A percentile compares a stretch with the other conserved stretches of the same genome.
These are phyloP conservation scores for Ochotona curzoniae DNA, from an alignment of 2,113 vertebrate species.

Conservation along the genomic window DNA sequence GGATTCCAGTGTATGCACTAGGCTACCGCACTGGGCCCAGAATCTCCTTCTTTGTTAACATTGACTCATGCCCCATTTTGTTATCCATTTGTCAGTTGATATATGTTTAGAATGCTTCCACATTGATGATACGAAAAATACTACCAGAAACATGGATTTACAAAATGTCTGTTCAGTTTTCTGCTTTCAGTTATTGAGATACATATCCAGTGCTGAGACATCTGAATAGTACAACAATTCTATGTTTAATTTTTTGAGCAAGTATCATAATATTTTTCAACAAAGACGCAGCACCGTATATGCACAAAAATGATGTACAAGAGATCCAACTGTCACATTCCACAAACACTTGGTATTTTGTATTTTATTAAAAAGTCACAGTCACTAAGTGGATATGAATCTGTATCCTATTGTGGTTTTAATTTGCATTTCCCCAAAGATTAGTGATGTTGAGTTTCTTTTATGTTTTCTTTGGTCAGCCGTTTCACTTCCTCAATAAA, in stretches of 20 bases:
- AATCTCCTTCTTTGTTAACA: background rate
- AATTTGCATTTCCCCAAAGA: background rate
- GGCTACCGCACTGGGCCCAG: too few relatives aligned
- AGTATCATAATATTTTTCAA: background rate
- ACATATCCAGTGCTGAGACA: background rate
- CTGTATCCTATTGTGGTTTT: background rate
- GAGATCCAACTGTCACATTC: background rate
- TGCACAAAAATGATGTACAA: background rate
- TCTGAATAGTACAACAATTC: background rate
- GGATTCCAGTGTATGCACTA: too few relatives aligned
- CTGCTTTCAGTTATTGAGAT: constrained; percentile 1
- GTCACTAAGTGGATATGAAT: background rate
- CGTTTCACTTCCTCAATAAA: background rate
- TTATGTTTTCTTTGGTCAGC: background rate
- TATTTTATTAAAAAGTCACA: background rate
- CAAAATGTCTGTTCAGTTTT: background rate
- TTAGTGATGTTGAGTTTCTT: background rate
- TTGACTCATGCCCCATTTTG: background rate
- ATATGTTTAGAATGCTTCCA: background rate
- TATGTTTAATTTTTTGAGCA: background rate
- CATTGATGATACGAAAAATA: background rate
- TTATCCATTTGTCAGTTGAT: background rate
- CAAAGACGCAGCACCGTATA: background rate
- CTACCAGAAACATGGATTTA: background rate
- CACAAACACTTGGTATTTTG: background rate